Percentiles rank a stretch among this genome's conserved stretches.
These are phyloP conservation scores for Heliconius congener DNA, from an alignment of 1,140 invertebrate genomes.

Conservation along the genomic window DNA sequence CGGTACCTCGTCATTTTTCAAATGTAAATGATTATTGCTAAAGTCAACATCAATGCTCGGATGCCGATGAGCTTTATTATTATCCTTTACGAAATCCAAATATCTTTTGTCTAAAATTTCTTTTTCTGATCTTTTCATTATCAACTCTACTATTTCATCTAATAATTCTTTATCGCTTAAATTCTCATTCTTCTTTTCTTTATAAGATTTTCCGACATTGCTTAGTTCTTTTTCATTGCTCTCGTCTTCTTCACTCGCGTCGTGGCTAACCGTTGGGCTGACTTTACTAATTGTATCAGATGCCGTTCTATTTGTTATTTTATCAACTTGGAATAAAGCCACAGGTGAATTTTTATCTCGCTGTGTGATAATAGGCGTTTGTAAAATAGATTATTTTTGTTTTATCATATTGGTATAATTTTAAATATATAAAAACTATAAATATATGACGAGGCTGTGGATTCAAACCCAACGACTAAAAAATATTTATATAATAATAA, in stretches of 20 bases:
- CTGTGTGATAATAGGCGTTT: neutral
- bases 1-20: neutral
- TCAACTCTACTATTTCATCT: neutral
- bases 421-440: neutral
- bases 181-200: neutral
- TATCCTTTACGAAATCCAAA: neutral
- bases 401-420: neutral
- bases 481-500: no score
- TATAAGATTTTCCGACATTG: neutral
- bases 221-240: neutral
- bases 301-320: neutral
- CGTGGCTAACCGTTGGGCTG: neutral
- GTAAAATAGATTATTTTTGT: neutral
- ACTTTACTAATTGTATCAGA: neutral
- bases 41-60: neutral
- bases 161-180: neutral
- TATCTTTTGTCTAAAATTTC: neutral
- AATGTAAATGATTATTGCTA: neutral
- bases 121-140: neutral
- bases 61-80: neutral
- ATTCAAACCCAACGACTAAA: no score
- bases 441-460: neutral
- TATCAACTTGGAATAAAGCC: constrained; percentile 2
- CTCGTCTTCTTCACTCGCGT: neutral
- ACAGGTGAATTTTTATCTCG: neutral